Conservation (phyloP, 37 sponge, comb jelly and placozoan genomes). For the Beroe forskalii region DNA sequence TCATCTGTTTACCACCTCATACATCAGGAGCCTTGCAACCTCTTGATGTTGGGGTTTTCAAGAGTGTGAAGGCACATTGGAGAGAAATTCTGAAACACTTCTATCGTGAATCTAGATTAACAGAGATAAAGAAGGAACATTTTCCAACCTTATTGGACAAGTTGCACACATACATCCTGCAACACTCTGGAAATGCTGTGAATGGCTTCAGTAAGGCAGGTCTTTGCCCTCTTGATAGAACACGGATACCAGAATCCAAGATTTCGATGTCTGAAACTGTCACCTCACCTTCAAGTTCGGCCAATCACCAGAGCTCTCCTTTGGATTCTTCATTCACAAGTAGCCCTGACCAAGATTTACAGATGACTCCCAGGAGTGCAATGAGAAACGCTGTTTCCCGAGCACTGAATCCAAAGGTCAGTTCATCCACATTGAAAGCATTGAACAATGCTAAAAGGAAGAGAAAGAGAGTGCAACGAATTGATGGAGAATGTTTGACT, state of each 20-base stretch:
- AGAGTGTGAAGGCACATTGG: conserved; percentile 69
- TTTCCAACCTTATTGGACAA: conserved; percentile 68
- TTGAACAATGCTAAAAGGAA: conserved; percentile 8
- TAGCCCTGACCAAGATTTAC: too few relatives aligned
- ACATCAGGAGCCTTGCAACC: conserved; percentile 69
- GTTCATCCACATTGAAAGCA: not conserved
- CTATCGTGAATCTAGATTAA: conserved; percentile 66
- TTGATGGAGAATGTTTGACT: conserved; percentile 41
- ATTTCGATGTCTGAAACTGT: too few relatives aligned
- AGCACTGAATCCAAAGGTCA: too few relatives aligned
- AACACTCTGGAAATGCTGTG: conserved; percentile 35
- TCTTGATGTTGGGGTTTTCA: conserved; percentile 70
- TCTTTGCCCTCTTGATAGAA: conserved; percentile 60
- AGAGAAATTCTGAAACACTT: conserved; percentile 66
- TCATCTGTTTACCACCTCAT: conserved; percentile 73
- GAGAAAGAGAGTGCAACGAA: not conserved
- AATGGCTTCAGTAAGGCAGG: conserved; percentile 65
- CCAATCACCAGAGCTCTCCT: too few relatives aligned
- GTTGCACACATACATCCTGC: conserved; percentile 6
- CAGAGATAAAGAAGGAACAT: conserved; percentile 64
- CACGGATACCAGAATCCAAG: conserved; percentile 56
- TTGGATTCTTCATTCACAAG: too few relatives aligned
- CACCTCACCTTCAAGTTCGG: too few relatives aligned
- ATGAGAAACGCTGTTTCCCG: too few relatives aligned
- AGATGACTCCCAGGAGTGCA: too few relatives aligned